phyloP scores from a whole-genome alignment of 2,888 invertebrate species.

The Perizoma flavofasciatum region DNA sequence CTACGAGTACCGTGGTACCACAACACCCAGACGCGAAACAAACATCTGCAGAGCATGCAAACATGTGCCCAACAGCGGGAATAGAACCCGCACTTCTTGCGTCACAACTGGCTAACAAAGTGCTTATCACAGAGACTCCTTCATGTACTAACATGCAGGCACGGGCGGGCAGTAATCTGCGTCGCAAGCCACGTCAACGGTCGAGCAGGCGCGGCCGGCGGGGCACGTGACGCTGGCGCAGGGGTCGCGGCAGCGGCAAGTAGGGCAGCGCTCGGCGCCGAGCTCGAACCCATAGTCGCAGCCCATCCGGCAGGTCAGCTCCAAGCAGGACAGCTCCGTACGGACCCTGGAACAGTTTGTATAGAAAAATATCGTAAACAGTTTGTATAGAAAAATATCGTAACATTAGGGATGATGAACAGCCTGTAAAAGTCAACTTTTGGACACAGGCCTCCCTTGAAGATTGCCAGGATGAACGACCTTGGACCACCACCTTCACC shows the following conservation, averaged over 20 bases:
- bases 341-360: slow-evolving; percentile 69
- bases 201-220: slow-evolving; percentile 88
- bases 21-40: no score
- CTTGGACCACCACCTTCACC: no score
- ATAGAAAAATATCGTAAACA: neutral
- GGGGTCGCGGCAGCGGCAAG: slow-evolving; percentile 92
- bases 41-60: no score
- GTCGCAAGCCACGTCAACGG: slow-evolving; percentile 93
- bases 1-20: no score
- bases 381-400: neutral
- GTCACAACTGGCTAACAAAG: no score
- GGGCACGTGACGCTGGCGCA: slow-evolving; percentile 88
- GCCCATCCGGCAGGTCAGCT: slow-evolving; percentile 91
- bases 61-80: no score
- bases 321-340: slow-evolving; percentile 86
- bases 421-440: no score
- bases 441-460: no score
- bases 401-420: no score
- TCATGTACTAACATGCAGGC: slow-evolving; percentile 87
- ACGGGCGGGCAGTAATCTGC: slow-evolving; percentile 94
- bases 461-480: no score
- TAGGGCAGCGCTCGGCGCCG: slow-evolving; percentile 89
- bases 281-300: slow-evolving; percentile 93
- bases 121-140: neutral
- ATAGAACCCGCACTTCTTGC: no score